phyloP scores from a whole-genome alignment of 2,888 invertebrate species.

The Stegana nigrithorax region DNA sequence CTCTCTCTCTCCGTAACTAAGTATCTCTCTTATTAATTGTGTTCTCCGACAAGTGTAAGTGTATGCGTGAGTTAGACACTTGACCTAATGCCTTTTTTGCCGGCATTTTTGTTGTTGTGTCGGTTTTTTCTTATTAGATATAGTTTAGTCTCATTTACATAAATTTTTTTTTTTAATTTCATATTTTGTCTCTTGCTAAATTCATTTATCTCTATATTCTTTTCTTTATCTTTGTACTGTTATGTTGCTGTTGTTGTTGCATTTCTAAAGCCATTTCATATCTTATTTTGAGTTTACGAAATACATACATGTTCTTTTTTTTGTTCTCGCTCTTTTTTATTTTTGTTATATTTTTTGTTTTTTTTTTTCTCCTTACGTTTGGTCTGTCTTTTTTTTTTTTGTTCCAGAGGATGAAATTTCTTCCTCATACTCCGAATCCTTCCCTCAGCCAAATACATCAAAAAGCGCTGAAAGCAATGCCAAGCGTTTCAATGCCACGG shows the following conservation, averaged over 20 bases:
- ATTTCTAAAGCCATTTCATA: no score
- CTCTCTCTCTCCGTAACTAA: no score
- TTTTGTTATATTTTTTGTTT: background rate
- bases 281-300: no score
- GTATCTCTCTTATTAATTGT: no score
- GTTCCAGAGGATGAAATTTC: conserved; percentile 13
- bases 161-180: background rate
- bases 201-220: background rate
- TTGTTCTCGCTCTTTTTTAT: background rate
- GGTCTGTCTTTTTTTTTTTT: background rate
- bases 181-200: background rate
- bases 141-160: no score
- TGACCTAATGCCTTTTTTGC: no score
- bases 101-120: no score
- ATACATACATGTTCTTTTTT: no score
- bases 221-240: background rate
- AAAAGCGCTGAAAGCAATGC: no score
- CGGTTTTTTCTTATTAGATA: no score
- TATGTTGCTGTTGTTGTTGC: background rate
- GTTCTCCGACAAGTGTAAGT: no score
- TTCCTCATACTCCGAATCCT: background rate
- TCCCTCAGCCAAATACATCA: conserved; percentile 4
- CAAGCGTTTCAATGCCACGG: background rate
- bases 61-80: no score
- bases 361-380: background rate